Base-by-base conservation (phyloP, 2,888 invertebrate species). In the Caenorhabditis panamensis region DNA sequence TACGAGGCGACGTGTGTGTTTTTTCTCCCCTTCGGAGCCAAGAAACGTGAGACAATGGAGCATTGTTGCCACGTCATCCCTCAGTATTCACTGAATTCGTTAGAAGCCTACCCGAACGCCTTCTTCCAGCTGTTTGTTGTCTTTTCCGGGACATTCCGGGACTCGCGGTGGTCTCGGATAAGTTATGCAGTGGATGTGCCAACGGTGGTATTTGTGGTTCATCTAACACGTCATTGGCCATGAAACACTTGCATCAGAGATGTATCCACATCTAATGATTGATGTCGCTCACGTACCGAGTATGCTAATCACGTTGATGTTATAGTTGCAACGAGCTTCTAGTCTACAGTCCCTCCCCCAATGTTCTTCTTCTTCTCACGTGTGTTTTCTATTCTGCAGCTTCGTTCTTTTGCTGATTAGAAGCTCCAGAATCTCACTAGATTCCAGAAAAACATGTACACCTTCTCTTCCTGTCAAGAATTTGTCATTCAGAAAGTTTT, bases 41-140 rank as follows among this genome's bases (percentile, higher is more conserved):
- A 47, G 47, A 47, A 47, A 47, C 47, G 47, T 47, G 47, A 47
- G 47, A 47, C 47, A 47, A 47, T 18, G 47, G 47, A n/a, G 47
- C 47, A 47, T 47, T 47, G 47, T 47, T 47, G 47, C 47, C 47
- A 47, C 47, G 47, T 47, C 47, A 47, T 47, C 47, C 47, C 3
- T n/a, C 13, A 2, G 13, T 6, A 47, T 20, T 47, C 47, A 9
- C 47, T 47, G 47, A 47, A 47, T 47, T 47, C 47, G 47, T 47
- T 47, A 47, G 47, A 3, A 11, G 41, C 16, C 18, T 3, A 47
- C 18, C 41, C 47, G 47, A 47, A 47, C 47, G 47, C 18, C 47
- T n/a, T 47, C 47, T 31, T n/a, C 20, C 47, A 3, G n/a, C 47
- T 47, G 20, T 20, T 47, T 47, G 18, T 47, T 47, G 18, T 47